Conservation (phyloP, 2,797 vertebrate species). For the Coranthus polyacanthus region DNA sequence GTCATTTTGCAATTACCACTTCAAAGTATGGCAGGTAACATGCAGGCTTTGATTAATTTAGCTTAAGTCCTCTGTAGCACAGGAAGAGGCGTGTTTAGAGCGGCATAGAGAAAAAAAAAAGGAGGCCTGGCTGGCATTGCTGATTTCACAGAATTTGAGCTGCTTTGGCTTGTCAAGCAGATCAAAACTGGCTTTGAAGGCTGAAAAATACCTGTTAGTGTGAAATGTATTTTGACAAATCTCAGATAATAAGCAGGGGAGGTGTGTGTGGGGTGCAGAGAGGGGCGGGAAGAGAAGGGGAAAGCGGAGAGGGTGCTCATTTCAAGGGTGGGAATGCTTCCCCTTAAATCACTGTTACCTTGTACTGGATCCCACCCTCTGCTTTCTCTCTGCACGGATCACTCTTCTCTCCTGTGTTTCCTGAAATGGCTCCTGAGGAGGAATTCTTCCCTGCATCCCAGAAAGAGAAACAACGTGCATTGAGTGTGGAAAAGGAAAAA, state of each 20-base stretch:
- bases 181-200: conserved; percentile 89
- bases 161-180: conserved; percentile 85
- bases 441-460: conserved; percentile 80
- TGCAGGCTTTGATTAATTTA: conserved; percentile 88
- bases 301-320: conserved; percentile 38
- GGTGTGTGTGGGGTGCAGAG: conserved; percentile 56
- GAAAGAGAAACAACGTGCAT: conserved; percentile 40
- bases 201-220: conserved; percentile 87
- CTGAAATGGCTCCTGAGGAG: conserved; percentile 71
- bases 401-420: conserved; percentile 53
- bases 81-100: conserved; percentile 84
- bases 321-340: conserved; percentile 63
- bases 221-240: conserved; percentile 91
- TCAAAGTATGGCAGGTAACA: conserved; percentile 85
- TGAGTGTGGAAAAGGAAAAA: conserved; percentile 31
- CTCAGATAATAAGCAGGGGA: conserved; percentile 82
- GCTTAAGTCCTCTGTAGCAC: conserved; percentile 83
- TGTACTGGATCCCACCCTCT: conserved; percentile 72
- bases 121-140: conserved; percentile 82
- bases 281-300: conserved; percentile 35
- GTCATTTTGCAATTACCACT: conserved; percentile 86
- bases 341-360: conserved; percentile 85
- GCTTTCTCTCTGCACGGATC: conserved; percentile 69
- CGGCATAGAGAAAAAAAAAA: conserved; percentile 60
- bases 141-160: conserved; percentile 89